These are phyloP conservation scores for Venustoraphidia nigricollis DNA, from an alignment of 2,888 invertebrate genomes.

Conservation along the genomic window DNA sequence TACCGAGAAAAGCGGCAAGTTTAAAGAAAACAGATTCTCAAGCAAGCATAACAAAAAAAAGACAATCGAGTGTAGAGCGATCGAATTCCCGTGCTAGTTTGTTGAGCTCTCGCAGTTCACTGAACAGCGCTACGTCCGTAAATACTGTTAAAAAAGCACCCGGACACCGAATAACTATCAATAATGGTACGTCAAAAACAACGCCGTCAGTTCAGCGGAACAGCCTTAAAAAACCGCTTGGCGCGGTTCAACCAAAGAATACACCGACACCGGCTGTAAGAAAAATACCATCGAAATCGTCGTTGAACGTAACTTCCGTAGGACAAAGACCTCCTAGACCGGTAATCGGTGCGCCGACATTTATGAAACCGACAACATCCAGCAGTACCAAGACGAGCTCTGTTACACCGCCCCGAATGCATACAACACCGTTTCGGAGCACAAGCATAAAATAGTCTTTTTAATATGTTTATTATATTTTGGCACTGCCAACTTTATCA, in stretches of 20 bases:
- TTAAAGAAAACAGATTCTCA: slow-evolving; percentile 25
- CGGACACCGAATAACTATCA: slow-evolving; percentile 28
- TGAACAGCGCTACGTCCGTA: slow-evolving; percentile 65
- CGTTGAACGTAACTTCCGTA: slow-evolving; percentile 22
- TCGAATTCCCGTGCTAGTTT: slow-evolving; percentile 66
- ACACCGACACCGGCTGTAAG: slow-evolving; percentile 9
- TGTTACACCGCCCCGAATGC: slow-evolving; percentile 9
- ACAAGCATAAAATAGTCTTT: not conserved
- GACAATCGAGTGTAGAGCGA: slow-evolving; percentile 43
- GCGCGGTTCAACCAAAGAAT: slow-evolving; percentile 8
- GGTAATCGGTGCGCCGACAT: slow-evolving; percentile 35
- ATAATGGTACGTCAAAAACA: slow-evolving; percentile 16
- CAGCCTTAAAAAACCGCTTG: slow-evolving; percentile 10
- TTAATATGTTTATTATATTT: no score
- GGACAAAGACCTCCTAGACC: slow-evolving; percentile 23
- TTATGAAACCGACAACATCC: slow-evolving; percentile 79
- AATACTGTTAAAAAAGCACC: slow-evolving; percentile 62
- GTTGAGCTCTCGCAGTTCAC: slow-evolving; percentile 66
- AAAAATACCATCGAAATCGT: slow-evolving; percentile 18
- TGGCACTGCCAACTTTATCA: no score
- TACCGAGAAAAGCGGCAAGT: slow-evolving; percentile 26
- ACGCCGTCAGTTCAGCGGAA: slow-evolving; percentile 19
- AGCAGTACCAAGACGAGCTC: slow-evolving; percentile 54
- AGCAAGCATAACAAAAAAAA: slow-evolving; percentile 13
- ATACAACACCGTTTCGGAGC: not conserved